Percentiles rank a stretch among this genome's conserved stretches.
Conservation (phyloP, 1,140 invertebrate genomes). For the Aplysia californica region DNA sequence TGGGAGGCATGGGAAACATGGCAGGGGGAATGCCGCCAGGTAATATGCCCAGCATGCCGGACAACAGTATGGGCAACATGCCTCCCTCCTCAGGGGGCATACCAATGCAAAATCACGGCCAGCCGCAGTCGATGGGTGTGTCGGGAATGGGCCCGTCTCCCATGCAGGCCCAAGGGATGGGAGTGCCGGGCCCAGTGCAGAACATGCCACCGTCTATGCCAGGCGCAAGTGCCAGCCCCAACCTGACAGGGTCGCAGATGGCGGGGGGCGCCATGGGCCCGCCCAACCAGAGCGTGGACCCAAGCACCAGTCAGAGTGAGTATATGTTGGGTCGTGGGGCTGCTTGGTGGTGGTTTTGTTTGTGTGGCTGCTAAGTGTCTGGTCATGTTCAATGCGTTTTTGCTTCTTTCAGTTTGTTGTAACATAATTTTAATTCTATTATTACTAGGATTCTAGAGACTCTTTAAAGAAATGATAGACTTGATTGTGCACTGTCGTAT, state of each 20-base stretch:
- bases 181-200: constrained; percentile 25
- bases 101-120: constrained; percentile 11
- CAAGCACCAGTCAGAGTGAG: constrained; percentile 39
- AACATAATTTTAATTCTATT: no score
- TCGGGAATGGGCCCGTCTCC: constrained; percentile 2
- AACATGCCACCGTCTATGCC: constrained; percentile 17
- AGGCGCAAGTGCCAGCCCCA: constrained; percentile 14
- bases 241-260: constrained; percentile 29
- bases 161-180: constrained; percentile 30
- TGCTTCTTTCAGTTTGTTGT: no score
- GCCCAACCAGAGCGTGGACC: constrained; percentile 38
- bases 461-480: no score
- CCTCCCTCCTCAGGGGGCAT: constrained; percentile 17
- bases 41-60: constrained; percentile 68
- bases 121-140: constrained; percentile 17
- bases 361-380: no score
- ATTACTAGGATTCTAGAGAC: no score
- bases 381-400: no score
- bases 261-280: constrained; percentile 34
- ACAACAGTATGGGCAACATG: constrained; percentile 31
- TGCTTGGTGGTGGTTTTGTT: no score
- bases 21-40: constrained; percentile 1
- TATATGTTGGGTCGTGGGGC: no score
- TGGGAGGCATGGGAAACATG: constrained; percentile 11
- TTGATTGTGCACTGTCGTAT: no score